Base-by-base conservation (phyloP, 2,797 vertebrate species). In the Helostoma temminkii region DNA sequence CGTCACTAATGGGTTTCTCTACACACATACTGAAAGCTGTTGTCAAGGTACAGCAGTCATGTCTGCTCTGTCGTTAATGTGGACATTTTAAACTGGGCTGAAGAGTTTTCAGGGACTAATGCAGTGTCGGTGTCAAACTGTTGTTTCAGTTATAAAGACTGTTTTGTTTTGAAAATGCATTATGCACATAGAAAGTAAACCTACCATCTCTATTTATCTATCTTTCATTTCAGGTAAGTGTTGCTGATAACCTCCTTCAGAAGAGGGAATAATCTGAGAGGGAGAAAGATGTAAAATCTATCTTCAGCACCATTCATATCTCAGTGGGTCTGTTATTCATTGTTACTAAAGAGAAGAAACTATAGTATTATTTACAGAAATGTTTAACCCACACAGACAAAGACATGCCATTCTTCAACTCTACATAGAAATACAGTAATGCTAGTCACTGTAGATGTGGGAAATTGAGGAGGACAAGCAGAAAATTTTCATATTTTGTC, bases 211-310 rank as follows among this genome's bases (percentile, higher is more conserved):
- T 49, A 4, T 37, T 10, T 47, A 12, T 45, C 5, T 55, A 4
- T 78, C 18, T 72, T 25, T 34, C 56, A 10, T 76, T 64, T 6
- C 11, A 78, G 61, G 65, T 73, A 73, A 64, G 65, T 53, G 42
- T 48, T 71, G 34, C 56, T 49, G 19, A 0, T 54, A 59, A 56
- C 8, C n/a, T 53, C 45, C 42, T 39, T 55, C 24, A 53, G 16
- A 53, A 30, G 62, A 32, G n/a, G 16, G 2, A 43, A 15, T 9
- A 8, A 43, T 41, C 9, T 46, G 21, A 2, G 30, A 32, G 22
- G 6, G 18, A 18, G 18, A 58, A 2, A 50, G 18, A 53, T 39
- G 36, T 34, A 61, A 52, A 43, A 63, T 66, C 28, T 11, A 1
- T 61, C 37, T 65, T 18, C 55, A 57, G 34, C 49, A 48, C 11